phyloP scores from a whole-genome alignment of 1,140 invertebrate species.

The Armadillidium nasatum region DNA sequence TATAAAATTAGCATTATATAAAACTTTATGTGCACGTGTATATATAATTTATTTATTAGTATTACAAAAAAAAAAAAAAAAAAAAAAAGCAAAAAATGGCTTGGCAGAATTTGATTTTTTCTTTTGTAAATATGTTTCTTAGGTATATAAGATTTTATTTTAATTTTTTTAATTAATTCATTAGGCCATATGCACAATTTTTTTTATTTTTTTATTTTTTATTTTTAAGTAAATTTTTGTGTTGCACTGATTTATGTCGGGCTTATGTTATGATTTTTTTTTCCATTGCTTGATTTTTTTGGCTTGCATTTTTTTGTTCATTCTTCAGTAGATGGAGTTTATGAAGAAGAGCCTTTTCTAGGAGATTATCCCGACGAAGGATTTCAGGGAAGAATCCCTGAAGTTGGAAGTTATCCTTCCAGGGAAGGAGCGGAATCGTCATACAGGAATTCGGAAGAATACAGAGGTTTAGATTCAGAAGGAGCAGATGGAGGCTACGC shows the following conservation, averaged over 20 bases:
- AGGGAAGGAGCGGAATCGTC: not conserved
- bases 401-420: slow-evolving; percentile 19
- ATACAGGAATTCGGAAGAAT: slow-evolving; percentile 4
- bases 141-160: too few species aligned
- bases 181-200: too few species aligned
- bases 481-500: slow-evolving; percentile 26
- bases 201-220: not conserved
- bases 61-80: too few species aligned
- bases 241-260: slow-evolving; percentile 23
- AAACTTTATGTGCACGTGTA: too few species aligned
- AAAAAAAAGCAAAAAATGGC: too few species aligned
- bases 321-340: slow-evolving; percentile 41
- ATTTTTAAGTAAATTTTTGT: slow-evolving; percentile 26
- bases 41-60: too few species aligned
- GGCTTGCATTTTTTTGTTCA: slow-evolving; percentile 30
- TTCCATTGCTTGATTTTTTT: slow-evolving; percentile 14
- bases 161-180: too few species aligned
- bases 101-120: too few species aligned
- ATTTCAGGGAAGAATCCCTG: not conserved
- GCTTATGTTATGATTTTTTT: slow-evolving; percentile 36
- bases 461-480: slow-evolving; percentile 2
- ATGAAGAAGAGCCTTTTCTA: slow-evolving; percentile 35
- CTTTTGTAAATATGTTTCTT: too few species aligned
- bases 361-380: slow-evolving; percentile 36
- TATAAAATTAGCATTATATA: not conserved